Conservation (phyloP, 2,797 vertebrate genomes). For the Cryptoblepharus egeriae region DNA sequence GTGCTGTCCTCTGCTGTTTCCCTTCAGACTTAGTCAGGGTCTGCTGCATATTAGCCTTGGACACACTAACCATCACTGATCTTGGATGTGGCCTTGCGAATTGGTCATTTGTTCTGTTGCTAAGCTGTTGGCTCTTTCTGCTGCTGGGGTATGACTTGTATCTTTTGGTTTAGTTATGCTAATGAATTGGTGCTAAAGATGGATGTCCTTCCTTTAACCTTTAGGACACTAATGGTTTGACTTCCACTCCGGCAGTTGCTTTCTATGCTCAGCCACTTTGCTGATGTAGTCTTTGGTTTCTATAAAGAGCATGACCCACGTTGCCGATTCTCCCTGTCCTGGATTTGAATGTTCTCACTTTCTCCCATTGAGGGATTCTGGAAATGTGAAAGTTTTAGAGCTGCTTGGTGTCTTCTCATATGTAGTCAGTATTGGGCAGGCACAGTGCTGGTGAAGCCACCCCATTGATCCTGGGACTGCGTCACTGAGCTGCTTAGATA, state of each 20-base stretch:
- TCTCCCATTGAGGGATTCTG: neutral
- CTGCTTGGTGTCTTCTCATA: neutral
- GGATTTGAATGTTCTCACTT: slow-evolving; percentile 1
- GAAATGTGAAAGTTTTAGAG: neutral
- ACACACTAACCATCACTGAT: slow-evolving; percentile 19
- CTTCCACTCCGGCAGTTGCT: neutral
- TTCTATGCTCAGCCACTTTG: neutral
- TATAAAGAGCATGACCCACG: neutral
- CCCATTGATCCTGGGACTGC: neutral
- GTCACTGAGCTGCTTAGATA: neutral
- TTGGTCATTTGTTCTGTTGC: neutral
- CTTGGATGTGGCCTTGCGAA: slow-evolving; percentile 16
- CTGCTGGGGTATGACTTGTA: slow-evolving; percentile 19
- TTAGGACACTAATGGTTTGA: neutral
- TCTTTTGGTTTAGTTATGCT: slow-evolving; percentile 50
- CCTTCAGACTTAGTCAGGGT: neutral
- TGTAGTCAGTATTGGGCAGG: slow-evolving; percentile 1
- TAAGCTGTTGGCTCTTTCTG: slow-evolving; percentile 43
- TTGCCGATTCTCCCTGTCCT: neutral
- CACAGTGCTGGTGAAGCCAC: neutral
- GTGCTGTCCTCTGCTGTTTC: slow-evolving; percentile 19
- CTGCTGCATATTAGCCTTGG: slow-evolving; percentile 13
- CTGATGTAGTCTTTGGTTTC: slow-evolving; percentile 32
- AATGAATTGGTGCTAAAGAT: slow-evolving; percentile 48
- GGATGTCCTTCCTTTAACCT: slow-evolving; percentile 13